Base-by-base conservation (phyloP, 2,888 invertebrate genomes). In the Drosophila melanosoma region DNA sequence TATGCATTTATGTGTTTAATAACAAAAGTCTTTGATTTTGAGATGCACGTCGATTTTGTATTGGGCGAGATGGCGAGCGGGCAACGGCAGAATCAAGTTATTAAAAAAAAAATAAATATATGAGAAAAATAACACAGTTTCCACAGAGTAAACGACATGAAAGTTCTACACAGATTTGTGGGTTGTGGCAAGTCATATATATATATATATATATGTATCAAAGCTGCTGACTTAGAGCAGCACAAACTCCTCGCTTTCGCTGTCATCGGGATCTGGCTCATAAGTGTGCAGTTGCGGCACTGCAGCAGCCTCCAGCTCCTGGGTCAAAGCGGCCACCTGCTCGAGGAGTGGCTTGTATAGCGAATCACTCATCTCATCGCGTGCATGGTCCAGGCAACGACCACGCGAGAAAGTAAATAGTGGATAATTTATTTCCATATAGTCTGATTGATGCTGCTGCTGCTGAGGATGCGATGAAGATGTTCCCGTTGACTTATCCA, bases 401-500 rank as follows among this genome's bases (percentile, higher is more conserved):
- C 97, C 97, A 85, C 96, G 95, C 76, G 96, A 95, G 90, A 97
- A 95, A 72, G 96, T 95, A 94, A 97, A 98, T 94, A 97, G 95
- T 36, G 98, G 97, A 93, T 97, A 97, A 69, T 92, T 93, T 74
- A 91, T 87, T 89, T 96, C 96, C 5, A 85, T 80, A 56, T 65
- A 87, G 8, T 86, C 76, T 65, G 79, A 20, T 72, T 81, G 52
- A 65, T 76, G 52, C 66, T 76, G 54, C 69, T 78, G 26, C 54
- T 82, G 60, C 74, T 86, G 42, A 69, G 78, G 69, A 67, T 76
- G 65, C 42, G 74, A 53, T 53, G 65, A 45, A 45, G 45, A 45
- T 33, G 67, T 32, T 38, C 78, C 66, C 10, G 56, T 15, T 42
- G 64, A 8, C 48, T 88, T 91, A 35, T 92, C 91, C 57, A 88